Evolutionary conservation across 2,888 invertebrate genomes (phyloP).

Genomic region (Ophion slaviceki): DNA sequence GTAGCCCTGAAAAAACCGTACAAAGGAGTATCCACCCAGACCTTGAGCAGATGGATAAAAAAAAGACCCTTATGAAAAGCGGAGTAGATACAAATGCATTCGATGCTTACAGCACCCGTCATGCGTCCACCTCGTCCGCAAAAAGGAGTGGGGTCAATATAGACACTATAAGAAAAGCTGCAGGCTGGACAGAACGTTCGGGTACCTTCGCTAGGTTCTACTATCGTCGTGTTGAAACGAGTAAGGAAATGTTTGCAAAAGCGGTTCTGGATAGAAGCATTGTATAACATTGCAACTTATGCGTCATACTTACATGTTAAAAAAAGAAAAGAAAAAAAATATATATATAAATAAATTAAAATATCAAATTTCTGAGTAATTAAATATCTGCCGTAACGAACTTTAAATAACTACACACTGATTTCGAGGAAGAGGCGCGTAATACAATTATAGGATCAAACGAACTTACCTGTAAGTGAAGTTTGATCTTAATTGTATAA

Average conservation of each 20-base stretch:
- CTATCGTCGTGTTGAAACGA: slow-evolving; percentile 21
- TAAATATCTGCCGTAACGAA: slow-evolving; percentile 27
- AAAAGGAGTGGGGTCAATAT: slow-evolving; percentile 27
- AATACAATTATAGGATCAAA: slow-evolving; percentile 27
- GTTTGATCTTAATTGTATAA: slow-evolving; percentile 21
- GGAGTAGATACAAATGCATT: slow-evolving; percentile 29
- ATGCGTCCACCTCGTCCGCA: slow-evolving; percentile 20
- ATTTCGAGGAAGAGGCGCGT: slow-evolving; percentile 35
- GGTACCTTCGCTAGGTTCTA: slow-evolving; percentile 35
- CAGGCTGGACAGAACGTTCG: slow-evolving; percentile 41
- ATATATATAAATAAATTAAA: slow-evolving; percentile 20
- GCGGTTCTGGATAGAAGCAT: slow-evolving; percentile 36
- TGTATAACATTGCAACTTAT: slow-evolving; percentile 9
- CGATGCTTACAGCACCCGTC: background rate
- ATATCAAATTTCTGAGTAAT: slow-evolving; percentile 20
- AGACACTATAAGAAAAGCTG: slow-evolving; percentile 23
- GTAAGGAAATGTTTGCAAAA: slow-evolving; percentile 28
- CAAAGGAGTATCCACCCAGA: slow-evolving; percentile 38
- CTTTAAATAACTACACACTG: slow-evolving; percentile 34
- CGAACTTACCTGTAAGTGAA: slow-evolving; percentile 32
- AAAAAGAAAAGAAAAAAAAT: too few relatives aligned
- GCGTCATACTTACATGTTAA: background rate
- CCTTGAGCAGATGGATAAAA: slow-evolving; percentile 49
- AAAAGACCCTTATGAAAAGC: slow-evolving; percentile 30
- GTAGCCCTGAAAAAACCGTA: slow-evolving; percentile 30